phyloP scores from a whole-genome alignment of 1,140 invertebrate species.

The Ooceraea biroi region DNA sequence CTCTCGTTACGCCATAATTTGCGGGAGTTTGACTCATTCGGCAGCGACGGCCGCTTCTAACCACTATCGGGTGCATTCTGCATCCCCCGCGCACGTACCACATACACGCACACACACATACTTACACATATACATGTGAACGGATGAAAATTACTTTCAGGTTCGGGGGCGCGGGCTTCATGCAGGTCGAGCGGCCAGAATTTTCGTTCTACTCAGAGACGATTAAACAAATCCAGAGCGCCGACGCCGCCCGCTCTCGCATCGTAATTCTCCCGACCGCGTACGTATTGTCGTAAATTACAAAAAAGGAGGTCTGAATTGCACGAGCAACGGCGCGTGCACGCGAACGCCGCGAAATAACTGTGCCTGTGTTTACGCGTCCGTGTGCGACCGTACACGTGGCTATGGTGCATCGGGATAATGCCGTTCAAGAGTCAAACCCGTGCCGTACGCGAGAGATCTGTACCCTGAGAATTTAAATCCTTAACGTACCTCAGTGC shows the following conservation, averaged over 20 bases:
- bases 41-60: background rate
- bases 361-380: slow-evolving; percentile 31
- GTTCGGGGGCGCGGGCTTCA: background rate
- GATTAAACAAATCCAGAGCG: slow-evolving; percentile 64
- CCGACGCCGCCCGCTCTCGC: slow-evolving; percentile 40
- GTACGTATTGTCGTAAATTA: slow-evolving; percentile 77
- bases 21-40: slow-evolving; percentile 25
- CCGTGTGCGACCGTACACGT: slow-evolving; percentile 33
- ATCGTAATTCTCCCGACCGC: slow-evolving; percentile 44
- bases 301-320: slow-evolving; percentile 77
- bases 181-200: slow-evolving; percentile 37
- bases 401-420: slow-evolving; percentile 46
- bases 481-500: slow-evolving; percentile 23
- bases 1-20: slow-evolving; percentile 18
- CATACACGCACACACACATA: too few species aligned
- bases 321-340: slow-evolving; percentile 58
- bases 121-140: background rate
- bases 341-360: slow-evolving; percentile 62
- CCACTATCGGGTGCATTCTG: background rate
- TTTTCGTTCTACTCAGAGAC: slow-evolving; percentile 61
- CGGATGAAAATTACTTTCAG: slow-evolving; percentile 51
- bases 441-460: background rate
- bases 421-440: slow-evolving; percentile 52
- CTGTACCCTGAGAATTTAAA: slow-evolving; percentile 8
- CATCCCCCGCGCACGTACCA: background rate